phyloP scores from a whole-genome alignment of 64 coral and sea anemone species.

The Montipora sp. region DNA sequence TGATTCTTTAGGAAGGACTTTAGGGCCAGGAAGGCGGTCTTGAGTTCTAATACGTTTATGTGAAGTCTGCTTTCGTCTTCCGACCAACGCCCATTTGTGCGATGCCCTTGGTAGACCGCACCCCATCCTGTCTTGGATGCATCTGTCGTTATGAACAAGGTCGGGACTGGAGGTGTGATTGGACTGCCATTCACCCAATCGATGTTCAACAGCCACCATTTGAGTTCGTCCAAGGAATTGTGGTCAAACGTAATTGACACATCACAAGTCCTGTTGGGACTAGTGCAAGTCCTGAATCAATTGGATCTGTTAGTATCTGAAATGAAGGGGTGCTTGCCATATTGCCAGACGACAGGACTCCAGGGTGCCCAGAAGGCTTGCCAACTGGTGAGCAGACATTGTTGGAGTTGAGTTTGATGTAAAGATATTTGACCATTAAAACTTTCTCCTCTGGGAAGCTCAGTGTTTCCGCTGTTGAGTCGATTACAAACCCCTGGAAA shows the following conservation, averaged over 20 bases:
- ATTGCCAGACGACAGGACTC: not conserved
- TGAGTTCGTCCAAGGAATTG: not conserved
- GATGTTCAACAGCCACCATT: not conserved
- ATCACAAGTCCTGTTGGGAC: not conserved
- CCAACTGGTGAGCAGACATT: not conserved
- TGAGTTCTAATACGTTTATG: not conserved
- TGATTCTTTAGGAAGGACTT: conserved; percentile 15
- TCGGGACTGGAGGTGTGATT: not conserved
- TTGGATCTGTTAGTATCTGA: not conserved
- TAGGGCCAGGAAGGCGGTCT: conserved; percentile 10
- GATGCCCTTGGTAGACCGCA: not conserved
- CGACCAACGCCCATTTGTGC: not conserved
- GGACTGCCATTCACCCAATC: not conserved
- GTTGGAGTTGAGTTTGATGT: not conserved
- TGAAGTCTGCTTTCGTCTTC: not conserved
- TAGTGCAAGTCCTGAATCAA: not conserved
- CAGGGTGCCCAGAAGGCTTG: not conserved
- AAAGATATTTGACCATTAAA: not conserved
- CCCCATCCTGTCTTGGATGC: conserved; percentile 26
- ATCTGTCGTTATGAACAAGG: not conserved
- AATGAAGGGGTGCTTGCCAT: not conserved
- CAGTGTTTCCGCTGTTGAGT: not conserved
- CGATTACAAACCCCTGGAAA: not conserved
- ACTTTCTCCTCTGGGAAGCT: not conserved
- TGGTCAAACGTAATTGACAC: not conserved